Base-by-base conservation (phyloP, 1,140 invertebrate genomes). In the Maniola jurtina region DNA sequence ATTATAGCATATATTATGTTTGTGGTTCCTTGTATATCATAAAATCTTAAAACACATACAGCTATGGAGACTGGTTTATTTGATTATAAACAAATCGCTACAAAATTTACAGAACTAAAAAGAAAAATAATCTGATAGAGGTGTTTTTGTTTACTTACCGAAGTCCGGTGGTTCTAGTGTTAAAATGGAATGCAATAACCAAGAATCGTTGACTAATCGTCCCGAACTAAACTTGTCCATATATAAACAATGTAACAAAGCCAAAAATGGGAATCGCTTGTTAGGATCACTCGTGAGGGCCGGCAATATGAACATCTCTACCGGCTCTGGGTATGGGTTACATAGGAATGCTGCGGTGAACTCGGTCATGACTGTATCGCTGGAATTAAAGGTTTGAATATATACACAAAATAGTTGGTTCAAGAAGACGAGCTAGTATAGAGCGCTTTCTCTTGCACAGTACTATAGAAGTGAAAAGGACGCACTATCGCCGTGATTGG, bases 121-220 rank as follows among this genome's bases (percentile, higher is more conserved):
- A 25, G 4, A 25, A 25, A 25, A 36, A 6, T 36, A 36, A 36
- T 47, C 6, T 47, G n/a, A n/a, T n/a, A n/a, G n/a, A n/a, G n/a
- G 5, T 42, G 40, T 42, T 5, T 42, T 42, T 5, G 40, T 42
- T 42, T 25, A 87, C 92, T 92, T 82, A 94, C 94, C 92, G 80
- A 94, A 94, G 73, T 93, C 91, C 47, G 84, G 77, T 4, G 94
- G 94, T 86, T 96, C 95, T 33, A 96, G 78, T 5, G 92, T 88
- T 16, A 96, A 81, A 6, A 96, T 85, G 16, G 93, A 94, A 87
- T 91, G 90, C 54, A 92, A 66, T 40, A 92, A 73, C 90, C 89
- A 92, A 0, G 88, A 90, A 52, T 89, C 86, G 71, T 89, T 91
- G 11, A 72, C 59, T 34, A 91, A 59, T 42, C 76, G 75, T 52